Evolutionary conservation across 1,140 invertebrate species (phyloP).

Genomic region (Drosophila mayri): DNA sequence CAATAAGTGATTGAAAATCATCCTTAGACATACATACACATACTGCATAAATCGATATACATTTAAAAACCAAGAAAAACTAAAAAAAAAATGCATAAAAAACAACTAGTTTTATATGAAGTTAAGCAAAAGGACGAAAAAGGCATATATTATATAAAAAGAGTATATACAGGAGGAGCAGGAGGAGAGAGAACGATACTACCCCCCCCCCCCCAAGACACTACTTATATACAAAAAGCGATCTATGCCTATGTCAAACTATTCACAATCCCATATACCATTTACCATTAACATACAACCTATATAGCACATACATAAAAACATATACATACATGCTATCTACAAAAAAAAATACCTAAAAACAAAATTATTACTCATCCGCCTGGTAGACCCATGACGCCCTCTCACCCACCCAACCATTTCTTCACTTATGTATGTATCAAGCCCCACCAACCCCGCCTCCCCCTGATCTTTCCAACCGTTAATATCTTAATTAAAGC

Average conservation of each 20-base stretch:
- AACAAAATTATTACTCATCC: slow-evolving; percentile 14
- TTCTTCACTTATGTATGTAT: slow-evolving; percentile 25
- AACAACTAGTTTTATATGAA: slow-evolving; percentile 75
- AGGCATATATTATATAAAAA: slow-evolving; percentile 64
- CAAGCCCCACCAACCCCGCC: neutral
- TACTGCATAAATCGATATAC: slow-evolving; percentile 58
- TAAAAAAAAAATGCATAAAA: slow-evolving; percentile 31
- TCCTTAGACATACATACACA: slow-evolving; percentile 74
- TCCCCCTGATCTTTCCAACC: slow-evolving; percentile 19
- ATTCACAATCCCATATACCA: slow-evolving; percentile 27
- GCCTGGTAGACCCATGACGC: slow-evolving; percentile 5
- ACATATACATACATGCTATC: slow-evolving; percentile 36
- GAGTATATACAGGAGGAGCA: slow-evolving; percentile 43
- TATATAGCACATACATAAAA: neutral
- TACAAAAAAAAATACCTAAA: slow-evolving; percentile 14
- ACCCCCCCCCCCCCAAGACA: slow-evolving; percentile 45
- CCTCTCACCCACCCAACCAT: neutral
- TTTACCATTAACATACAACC: slow-evolving; percentile 7
- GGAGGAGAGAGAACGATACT: slow-evolving; percentile 29
- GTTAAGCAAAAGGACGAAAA: slow-evolving; percentile 43
- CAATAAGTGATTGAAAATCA: slow-evolving; percentile 85
- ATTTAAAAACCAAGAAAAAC: slow-evolving; percentile 34
- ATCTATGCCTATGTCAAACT: slow-evolving; percentile 35
- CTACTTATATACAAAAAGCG: slow-evolving; percentile 31
- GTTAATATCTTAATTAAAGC: slow-evolving; percentile 61